Conservation (phyloP, 2,113 vertebrate species). For the Ondatra zibethicus region DNA sequence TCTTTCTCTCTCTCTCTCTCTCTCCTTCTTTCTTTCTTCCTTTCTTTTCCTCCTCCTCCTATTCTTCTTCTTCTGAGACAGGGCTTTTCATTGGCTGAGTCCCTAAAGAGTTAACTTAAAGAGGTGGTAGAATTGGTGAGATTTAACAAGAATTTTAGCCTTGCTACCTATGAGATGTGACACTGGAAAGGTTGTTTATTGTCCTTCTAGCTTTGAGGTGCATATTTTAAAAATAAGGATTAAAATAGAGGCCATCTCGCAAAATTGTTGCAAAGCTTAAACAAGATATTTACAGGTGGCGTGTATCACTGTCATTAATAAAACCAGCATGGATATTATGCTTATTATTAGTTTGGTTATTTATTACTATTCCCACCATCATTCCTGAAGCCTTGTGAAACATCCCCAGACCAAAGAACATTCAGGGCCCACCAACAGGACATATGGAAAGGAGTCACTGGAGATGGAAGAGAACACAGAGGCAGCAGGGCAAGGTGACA, state of each 20-base stretch:
- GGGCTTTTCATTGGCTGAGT: neutral
- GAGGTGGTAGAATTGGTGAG: neutral
- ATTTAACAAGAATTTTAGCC: neutral
- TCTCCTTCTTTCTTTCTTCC: too few species aligned
- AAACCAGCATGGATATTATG: neutral
- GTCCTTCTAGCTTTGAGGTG: neutral
- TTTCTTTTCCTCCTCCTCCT: neutral
- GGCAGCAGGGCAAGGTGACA: neutral
- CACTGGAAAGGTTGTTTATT: neutral
- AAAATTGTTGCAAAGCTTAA: neutral
- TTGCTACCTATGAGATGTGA: neutral
- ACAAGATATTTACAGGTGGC: rapidly evolving
- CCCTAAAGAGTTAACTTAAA: neutral
- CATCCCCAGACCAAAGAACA: neutral
- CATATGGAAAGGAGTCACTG: neutral
- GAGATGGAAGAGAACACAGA: rapidly evolving
- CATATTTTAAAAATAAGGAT: neutral
- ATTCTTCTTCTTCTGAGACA: neutral
- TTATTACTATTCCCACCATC: neutral
- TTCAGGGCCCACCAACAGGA: neutral
- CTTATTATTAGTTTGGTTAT: constrained; percentile 19
- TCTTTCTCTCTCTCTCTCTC: too few species aligned
- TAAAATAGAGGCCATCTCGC: neutral
- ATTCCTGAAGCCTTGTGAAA: neutral
- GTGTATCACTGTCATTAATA: neutral